phyloP scores from a whole-genome alignment of 2,888 invertebrate species.

The Axea sp. region DNA sequence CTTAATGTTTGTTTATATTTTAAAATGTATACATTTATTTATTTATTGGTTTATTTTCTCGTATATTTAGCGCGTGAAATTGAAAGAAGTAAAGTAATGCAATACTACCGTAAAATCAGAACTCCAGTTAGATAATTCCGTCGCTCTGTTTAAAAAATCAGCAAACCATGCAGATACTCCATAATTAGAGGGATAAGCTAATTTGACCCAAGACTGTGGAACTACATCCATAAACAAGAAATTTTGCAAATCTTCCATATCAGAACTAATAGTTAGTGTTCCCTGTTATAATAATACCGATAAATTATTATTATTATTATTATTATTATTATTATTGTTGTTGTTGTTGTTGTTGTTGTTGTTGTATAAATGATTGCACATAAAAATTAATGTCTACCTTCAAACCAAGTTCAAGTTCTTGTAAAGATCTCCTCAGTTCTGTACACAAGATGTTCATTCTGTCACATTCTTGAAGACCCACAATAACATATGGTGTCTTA shows the following conservation, averaged over 20 bases:
- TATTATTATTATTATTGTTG: no score
- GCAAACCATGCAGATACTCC: slow-evolving; percentile 93
- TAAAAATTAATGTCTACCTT: no score
- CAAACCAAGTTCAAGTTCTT: slow-evolving; percentile 92
- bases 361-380: no score
- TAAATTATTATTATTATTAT: no score
- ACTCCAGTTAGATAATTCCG: slow-evolving; percentile 92
- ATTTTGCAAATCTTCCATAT: slow-evolving; percentile 93
- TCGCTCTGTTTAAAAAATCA: slow-evolving; percentile 89
- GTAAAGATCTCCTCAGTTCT: slow-evolving; percentile 89
- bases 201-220: slow-evolving; percentile 91
- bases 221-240: slow-evolving; percentile 93
- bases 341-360: no score
- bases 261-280: slow-evolving; percentile 93
- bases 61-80: no score
- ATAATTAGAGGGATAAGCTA: slow-evolving; percentile 93
- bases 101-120: slow-evolving; percentile 86
- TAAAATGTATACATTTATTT: no score
- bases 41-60: no score
- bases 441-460: slow-evolving; percentile 93
- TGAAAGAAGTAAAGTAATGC: no score
- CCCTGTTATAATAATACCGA: no score
- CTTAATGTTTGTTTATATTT: no score
- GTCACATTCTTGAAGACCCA: slow-evolving; percentile 96
- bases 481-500: slow-evolving; percentile 93